Percentiles rank a stretch among this genome's conserved stretches.
phyloP scores from a whole-genome alignment of 2,797 vertebrate species.

The Smutsia gigantea region DNA sequence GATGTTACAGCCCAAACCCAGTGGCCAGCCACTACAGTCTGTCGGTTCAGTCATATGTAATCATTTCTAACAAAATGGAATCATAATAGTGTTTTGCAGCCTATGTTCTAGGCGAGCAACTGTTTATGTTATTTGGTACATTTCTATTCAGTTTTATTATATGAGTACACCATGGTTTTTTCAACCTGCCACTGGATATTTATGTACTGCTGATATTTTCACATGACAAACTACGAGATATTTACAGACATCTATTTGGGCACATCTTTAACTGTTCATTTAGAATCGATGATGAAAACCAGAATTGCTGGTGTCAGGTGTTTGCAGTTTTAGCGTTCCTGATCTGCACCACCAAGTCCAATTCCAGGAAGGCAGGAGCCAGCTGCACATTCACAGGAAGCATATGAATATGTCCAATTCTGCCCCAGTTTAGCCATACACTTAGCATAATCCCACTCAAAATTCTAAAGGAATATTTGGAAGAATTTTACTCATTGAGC shows the following conservation, averaged over 20 bases:
- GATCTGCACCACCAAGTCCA: neutral
- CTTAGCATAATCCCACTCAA: neutral
- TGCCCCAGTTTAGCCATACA: neutral
- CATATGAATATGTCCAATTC: too few relatives aligned
- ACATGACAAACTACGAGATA: neutral
- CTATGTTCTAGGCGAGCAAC: neutral
- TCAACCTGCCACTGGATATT: neutral
- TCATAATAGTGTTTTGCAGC: neutral
- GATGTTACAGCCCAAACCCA: neutral
- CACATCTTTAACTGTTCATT: neutral
- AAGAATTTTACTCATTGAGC: neutral
- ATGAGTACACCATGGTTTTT: neutral
- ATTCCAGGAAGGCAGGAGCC: neutral
- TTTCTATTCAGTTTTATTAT: neutral
- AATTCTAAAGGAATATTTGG: neutral
- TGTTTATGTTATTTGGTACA: neutral
- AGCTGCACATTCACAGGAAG: neutral
- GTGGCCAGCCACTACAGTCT: neutral
- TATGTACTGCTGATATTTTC: neutral
- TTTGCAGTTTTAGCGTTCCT: neutral
- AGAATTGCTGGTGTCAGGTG: neutral
- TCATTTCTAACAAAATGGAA: neutral
- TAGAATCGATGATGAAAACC: neutral
- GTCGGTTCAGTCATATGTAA: neutral
- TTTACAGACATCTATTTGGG: neutral